Conservation (phyloP, 2,888 invertebrate species). For the Coremacera marginata region DNA sequence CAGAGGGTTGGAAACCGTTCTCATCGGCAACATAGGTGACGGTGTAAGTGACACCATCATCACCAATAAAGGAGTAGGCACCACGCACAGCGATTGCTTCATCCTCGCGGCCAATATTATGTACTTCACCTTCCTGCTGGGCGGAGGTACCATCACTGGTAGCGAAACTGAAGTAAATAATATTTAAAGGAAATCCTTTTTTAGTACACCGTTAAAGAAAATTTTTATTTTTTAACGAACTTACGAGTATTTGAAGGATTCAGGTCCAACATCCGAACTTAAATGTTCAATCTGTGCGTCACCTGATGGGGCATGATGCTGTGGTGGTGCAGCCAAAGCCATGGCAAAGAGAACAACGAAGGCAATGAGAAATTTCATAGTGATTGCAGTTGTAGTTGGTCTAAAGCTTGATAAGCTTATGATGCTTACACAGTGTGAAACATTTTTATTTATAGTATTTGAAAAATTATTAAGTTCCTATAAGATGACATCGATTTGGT, state of each 20-base stretch:
- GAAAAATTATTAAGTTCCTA: too few species aligned
- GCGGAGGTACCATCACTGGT: constrained; percentile 71
- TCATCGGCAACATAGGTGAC: constrained; percentile 67
- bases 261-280: constrained; percentile 47
- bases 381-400: background rate
- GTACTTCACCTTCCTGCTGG: constrained; percentile 70
- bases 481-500: too few species aligned
- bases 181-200: background rate
- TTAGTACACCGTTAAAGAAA: too few species aligned
- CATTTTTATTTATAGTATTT: too few species aligned
- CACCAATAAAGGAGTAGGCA: constrained; percentile 70
- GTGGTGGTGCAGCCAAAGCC: constrained; percentile 42
- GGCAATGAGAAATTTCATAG: constrained; percentile 57
- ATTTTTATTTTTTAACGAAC: background rate
- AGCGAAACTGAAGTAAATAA: constrained; percentile 58
- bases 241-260: constrained; percentile 45
- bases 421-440: too few species aligned
- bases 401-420: too few species aligned
- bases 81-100: constrained; percentile 70
- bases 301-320: too few species aligned
- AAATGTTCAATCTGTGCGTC: constrained; percentile 46
- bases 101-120: constrained; percentile 71
- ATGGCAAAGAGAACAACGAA: constrained; percentile 65
- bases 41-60: constrained; percentile 72
- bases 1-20: constrained; percentile 66